Base-by-base conservation (phyloP, 2,797 vertebrate genomes). In the Smutsia gigantea region DNA sequence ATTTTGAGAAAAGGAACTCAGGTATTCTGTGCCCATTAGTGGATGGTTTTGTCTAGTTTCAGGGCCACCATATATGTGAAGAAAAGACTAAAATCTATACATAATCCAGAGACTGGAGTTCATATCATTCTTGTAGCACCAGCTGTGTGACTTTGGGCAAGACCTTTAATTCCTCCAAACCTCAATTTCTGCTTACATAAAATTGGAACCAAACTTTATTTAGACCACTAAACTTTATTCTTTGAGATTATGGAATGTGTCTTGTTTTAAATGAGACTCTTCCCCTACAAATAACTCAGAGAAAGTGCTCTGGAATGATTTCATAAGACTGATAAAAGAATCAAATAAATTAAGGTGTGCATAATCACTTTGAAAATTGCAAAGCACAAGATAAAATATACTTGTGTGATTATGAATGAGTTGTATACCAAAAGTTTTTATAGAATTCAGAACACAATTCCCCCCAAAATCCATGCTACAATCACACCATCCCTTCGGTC, bases 221-320 rank as follows among this genome's bases (percentile, higher is more conserved):
- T 88, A 82, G 10, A 21, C 7, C 18, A 72, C 49, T 49, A 42
- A 46, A 85, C 4, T 46, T 17, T 64, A 75, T 39, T 55, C 75
- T 87, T 83, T 42, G 66, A 93, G 49, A 89, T 81, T 42, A 51
- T 49, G 18, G 37, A 77, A 66, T n/a, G 4, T 49, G 1, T 42
- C 17, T 96, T 64, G 83, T 88, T 92, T 93, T 91, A 72, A 46
- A 68, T 66, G 12, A 84, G 57, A 68, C 61, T 95, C 19, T 86
- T 85, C 2, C 13, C 29, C 63, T 17, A 77, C 31, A 72, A 49
- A 3, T 42, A 19, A 29, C 57, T 27, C 23, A 64, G 42, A 72
- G n/a, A 88, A 90, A 83, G 19, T 86, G 4, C 4, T 94, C 68
- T 53, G 87, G 93, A 68, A 42, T 39, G 57, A 71, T 78, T 72